phyloP scores from a whole-genome alignment of 2,797 vertebrate genomes.

The Columba guinea region DNA sequence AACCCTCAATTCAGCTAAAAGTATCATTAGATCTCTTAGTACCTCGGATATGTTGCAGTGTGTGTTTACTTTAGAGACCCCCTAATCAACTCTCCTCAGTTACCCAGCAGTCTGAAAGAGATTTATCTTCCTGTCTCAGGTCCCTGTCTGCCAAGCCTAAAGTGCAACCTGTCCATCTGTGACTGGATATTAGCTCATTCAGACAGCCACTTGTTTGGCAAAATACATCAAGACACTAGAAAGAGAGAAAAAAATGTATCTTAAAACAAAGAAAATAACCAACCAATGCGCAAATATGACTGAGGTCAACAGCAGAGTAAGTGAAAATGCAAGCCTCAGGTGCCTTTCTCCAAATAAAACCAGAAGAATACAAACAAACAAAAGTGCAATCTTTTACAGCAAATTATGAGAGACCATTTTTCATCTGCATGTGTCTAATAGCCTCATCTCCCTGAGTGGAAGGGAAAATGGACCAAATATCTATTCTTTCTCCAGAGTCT shows the following conservation, averaged over 20 bases:
- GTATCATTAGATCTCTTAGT: neutral
- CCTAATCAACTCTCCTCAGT: neutral
- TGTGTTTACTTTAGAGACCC: slow-evolving; percentile 26
- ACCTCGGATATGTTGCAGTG: neutral
- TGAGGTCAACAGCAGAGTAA: neutral
- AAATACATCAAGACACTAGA: neutral
- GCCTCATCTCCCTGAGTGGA: neutral
- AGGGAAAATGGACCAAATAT: neutral
- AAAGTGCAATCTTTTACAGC: neutral
- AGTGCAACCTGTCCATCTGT: slow-evolving; percentile 28
- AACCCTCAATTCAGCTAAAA: neutral
- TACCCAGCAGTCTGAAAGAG: neutral
- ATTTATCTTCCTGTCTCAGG: slow-evolving; percentile 12
- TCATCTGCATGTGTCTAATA: neutral
- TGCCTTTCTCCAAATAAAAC: neutral
- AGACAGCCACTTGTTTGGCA: neutral
- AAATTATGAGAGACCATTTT: neutral
- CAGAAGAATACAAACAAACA: neutral
- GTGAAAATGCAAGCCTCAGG: neutral
- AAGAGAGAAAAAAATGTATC: neutral
- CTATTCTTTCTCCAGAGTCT: neutral
- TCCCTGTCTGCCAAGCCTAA: neutral
- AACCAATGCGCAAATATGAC: neutral
- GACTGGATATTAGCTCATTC: neutral
- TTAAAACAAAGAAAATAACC: slow-evolving; percentile 13